Evolutionary conservation across 2,888 invertebrate genomes (phyloP), one percentile per base, ranked within the genome.

Genomic region (Ischnura elegans): DNA sequence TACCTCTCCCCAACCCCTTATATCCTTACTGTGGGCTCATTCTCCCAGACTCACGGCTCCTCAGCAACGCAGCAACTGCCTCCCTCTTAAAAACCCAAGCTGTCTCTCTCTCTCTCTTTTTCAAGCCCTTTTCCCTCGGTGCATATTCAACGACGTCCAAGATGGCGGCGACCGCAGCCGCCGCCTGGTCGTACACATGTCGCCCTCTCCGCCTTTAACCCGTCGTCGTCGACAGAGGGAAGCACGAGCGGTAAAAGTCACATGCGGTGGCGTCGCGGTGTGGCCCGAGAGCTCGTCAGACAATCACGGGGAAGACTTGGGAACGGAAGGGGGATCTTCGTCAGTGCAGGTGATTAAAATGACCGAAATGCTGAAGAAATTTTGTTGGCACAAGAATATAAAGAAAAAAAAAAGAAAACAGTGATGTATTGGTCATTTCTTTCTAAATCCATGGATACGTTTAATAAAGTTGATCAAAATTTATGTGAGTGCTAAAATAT

Each of bases 131-230:
- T n/a, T 36, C n/a, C 86, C 86, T 46, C n/a, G 21, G 25, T 45
- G 86, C 86, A 86, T 86, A 86, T 86, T 86, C 86, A 86, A 45
- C 86, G 45, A 43, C n/a, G 86, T 45, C 25, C 86, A 86, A 86
- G 86, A 86, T 86, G 86, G 86, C 86, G 86, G 46, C 86, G n/a
- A 46, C 45, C 86, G 43, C 86, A 43, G 43, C 45, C 86, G 86
- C 45, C 76, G 29, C 29, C 76, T n/a, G n/a, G n/a, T 36, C 36
- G 51, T 76, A 29, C 76, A 76, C 76, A 36, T 76, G 29, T 76
- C 46, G 86, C 86, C n/a, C n/a, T 86, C n/a, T 86, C 25, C 86
- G 21, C 46, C 86, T 25, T n/a, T n/a, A n/a, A n/a, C 51, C 51
- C 51, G 4, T 19, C 6, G 51, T 51, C 51, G 51, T 86, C 86